Base-by-base conservation (phyloP, 2,888 invertebrate genomes). In the Loripinus fragilis region DNA sequence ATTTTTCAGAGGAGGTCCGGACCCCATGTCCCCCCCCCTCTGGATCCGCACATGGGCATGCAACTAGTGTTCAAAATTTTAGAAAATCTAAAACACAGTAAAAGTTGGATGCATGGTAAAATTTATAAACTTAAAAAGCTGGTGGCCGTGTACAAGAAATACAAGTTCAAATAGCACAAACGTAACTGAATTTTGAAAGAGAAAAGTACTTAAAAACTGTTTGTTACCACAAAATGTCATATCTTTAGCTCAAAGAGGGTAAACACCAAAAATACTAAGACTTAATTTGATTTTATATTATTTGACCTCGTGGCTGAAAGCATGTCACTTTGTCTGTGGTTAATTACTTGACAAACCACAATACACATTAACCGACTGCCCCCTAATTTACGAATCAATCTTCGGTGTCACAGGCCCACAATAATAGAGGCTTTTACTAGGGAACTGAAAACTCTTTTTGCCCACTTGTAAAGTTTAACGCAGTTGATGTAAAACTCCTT, bases 291-390 rank as follows among this genome's bases (percentile, higher is more conserved):
- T 33, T 60, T 60, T 60, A 30, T 60, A 60, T 33, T 17, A 17
- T 60, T 33, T 33, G 23, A 60, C 28, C 33, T 50, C 35, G 25
- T 17, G 25, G 65, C 8, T 66, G 23, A 45, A 50, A 35, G 48
- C 73, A 30, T 72, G 72, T 72, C 72, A 72, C 33, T 72, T 72
- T 30, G 25, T 64, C 52, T 20, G 41, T 33, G 30, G 38, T 50
- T 66, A 66, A 73, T 73, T 66, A 38, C 33, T 33, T 33, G 23
- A 60, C 10, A 17, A 7, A 8, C 60, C 7, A 60, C 60, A 60
- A 60, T 60, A 60, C 60, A 33, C 60, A n/a, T 60, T 33, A 60
- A 60, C 60, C 60, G 60, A 30, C 60, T 60, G 33, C 30, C 60
- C 60, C 33, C 33, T 60, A 60, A 60, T 60, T 60, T 60, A 60